Evolutionary conservation across 2,797 vertebrate species (phyloP).

Genomic region (Pipistrellus kuhlii): DNA sequence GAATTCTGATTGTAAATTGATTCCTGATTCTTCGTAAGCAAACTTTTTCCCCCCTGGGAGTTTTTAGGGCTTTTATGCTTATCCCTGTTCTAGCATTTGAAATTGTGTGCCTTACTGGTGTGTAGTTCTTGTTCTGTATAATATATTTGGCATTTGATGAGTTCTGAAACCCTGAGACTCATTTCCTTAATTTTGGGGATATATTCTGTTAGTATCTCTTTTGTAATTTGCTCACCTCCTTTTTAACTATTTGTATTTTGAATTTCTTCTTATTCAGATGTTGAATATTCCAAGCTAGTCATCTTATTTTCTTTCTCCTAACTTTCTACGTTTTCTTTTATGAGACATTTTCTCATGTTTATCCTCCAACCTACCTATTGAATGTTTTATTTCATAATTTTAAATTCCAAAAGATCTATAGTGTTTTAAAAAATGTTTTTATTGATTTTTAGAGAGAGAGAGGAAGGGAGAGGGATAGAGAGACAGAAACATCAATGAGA

Average conservation of each 20-base stretch:
- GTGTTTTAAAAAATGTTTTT: too few relatives aligned
- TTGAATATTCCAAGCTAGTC: neutral
- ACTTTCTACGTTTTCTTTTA: constrained; percentile 30
- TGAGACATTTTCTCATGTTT: constrained; percentile 44
- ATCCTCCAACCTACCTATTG: constrained; percentile 14
- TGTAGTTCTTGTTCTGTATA: neutral
- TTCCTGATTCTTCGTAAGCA: constrained; percentile 28
- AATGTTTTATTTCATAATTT: constrained; percentile 55
- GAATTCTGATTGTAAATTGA: constrained; percentile 14
- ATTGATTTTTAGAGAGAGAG: too few relatives aligned
- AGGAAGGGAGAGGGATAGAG: too few relatives aligned
- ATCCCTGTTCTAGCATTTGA: constrained; percentile 2
- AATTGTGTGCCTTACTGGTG: neutral
- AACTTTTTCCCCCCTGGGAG: neutral
- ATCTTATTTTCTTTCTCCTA: neutral
- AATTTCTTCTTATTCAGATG: constrained; percentile 25
- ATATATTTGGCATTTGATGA: constrained; percentile 20
- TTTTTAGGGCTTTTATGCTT: constrained; percentile 34
- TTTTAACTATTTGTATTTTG: constrained; percentile 30
- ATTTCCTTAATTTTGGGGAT: constrained; percentile 56
- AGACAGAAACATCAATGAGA: too few relatives aligned
- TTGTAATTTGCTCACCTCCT: constrained; percentile 28
- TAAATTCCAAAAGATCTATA: neutral
- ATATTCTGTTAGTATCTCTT: neutral
- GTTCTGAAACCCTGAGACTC: neutral